Conservation (phyloP, 2,113 vertebrate genomes). For the Cyphomyrus plagiostoma region DNA sequence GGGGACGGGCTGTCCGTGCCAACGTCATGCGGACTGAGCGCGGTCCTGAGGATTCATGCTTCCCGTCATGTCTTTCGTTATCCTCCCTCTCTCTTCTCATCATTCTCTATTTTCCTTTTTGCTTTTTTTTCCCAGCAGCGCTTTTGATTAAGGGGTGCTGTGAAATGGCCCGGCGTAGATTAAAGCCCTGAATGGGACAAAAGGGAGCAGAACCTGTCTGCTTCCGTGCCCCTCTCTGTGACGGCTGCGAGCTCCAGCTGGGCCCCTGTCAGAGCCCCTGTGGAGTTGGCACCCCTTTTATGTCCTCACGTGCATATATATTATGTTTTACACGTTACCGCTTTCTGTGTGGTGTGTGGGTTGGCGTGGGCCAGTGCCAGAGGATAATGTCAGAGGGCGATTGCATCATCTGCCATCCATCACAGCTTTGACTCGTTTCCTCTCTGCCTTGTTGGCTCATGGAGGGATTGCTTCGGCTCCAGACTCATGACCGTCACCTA, state of each 20-base stretch:
- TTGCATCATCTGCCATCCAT: conserved; percentile 4
- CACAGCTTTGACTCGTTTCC: conserved; percentile 6
- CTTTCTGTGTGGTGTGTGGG: background rate
- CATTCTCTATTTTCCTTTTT: background rate
- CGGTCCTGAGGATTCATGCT: background rate
- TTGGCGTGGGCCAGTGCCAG: background rate
- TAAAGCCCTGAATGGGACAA: background rate
- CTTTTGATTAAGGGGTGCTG: background rate
- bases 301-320: background rate
- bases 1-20: background rate
- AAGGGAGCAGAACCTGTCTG: background rate
- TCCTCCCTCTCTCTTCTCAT: background rate
- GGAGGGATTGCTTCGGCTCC: conserved; percentile 13
- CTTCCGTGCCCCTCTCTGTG: background rate
- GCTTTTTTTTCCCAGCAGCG: background rate
- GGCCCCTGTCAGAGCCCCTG: background rate
- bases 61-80: background rate
- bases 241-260: background rate
- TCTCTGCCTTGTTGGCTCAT: conserved; percentile 1
- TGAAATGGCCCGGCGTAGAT: background rate
- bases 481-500: conserved; percentile 19
- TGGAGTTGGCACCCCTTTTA: background rate
- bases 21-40: background rate
- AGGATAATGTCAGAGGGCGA: background rate
- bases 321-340: background rate